phyloP scores from a whole-genome alignment of 2,113 vertebrate species.

The Anguilla japonica region DNA sequence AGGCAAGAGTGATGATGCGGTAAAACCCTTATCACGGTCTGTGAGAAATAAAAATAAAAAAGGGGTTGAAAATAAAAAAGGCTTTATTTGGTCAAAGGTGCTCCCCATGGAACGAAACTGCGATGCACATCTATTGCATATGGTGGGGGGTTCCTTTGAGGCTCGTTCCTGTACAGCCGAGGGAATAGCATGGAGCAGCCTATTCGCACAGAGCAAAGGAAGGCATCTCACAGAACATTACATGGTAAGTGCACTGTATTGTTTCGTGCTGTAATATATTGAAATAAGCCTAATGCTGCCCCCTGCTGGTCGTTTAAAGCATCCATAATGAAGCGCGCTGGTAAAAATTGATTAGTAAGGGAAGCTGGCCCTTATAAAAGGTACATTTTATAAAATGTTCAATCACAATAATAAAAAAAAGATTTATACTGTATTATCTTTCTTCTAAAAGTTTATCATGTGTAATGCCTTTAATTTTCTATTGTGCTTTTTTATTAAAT shows the following conservation, averaged over 20 bases:
- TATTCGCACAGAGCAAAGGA: not conserved
- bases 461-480: not conserved
- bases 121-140: not conserved
- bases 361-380: no score
- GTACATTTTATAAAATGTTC: not conserved
- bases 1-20: not conserved
- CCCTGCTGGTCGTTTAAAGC: conserved; percentile 12
- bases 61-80: not conserved
- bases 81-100: conserved; percentile 1
- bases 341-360: no score
- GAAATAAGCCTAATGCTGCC: not conserved
- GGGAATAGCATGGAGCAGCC: not conserved
- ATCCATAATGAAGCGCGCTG: not conserved
- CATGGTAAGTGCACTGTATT: not conserved
- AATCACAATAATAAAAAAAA: not conserved
- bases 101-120: not conserved
- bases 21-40: not conserved
- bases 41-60: not conserved
- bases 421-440: not conserved
- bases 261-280: not conserved
- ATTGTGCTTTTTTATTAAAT: not conserved
- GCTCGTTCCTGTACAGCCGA: not conserved
- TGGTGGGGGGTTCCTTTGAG: not conserved
- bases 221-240: not conserved
- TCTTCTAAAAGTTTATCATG: not conserved